These are phyloP conservation scores for Calcarius ornatus DNA, from an alignment of 2,113 vertebrate genomes.

Conservation along the genomic window DNA sequence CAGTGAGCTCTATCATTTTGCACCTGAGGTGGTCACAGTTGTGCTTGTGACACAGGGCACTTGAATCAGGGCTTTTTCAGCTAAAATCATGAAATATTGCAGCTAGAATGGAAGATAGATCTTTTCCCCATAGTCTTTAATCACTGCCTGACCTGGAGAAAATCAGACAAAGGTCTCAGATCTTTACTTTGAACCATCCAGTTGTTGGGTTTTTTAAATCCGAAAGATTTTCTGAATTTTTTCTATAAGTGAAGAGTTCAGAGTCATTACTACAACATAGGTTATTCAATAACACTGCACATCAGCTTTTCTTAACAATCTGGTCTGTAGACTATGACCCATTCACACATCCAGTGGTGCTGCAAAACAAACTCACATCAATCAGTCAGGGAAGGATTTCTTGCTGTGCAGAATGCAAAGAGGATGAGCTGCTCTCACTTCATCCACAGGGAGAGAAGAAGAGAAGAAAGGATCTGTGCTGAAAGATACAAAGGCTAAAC, in stretches of 20 bases:
- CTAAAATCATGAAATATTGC: background rate
- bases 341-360: background rate
- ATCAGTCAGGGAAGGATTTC: background rate
- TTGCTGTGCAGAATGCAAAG: background rate
- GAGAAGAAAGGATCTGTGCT: background rate
- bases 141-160: background rate
- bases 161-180: background rate
- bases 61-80: background rate
- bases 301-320: background rate
- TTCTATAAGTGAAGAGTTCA: background rate
- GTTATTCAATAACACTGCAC: background rate
- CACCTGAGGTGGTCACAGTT: background rate
- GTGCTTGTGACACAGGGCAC: background rate
- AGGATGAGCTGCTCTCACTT: background rate
- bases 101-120: background rate
- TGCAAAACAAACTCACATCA: background rate
- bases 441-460: background rate
- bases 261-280: background rate
- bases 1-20: background rate
- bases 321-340: background rate
- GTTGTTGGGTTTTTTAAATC: background rate
- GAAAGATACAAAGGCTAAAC: background rate
- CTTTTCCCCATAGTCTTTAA: background rate
- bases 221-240: background rate
- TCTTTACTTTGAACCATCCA: background rate